These are phyloP conservation scores for Congeria kusceri DNA, from an alignment of 2,888 invertebrate species.

Conservation along the genomic window DNA sequence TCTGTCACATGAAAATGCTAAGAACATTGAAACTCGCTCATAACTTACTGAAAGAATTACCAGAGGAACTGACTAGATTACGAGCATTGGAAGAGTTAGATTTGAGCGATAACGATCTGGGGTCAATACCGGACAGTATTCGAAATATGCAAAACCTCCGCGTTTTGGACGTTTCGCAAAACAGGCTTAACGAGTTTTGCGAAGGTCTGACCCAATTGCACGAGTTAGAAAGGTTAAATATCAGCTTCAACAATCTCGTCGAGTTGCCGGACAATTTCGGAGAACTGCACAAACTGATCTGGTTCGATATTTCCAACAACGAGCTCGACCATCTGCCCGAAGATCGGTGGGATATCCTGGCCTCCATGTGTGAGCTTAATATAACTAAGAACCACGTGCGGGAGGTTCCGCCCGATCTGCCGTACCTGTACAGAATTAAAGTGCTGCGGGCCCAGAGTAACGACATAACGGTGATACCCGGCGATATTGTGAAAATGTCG, in stretches of 20 bases:
- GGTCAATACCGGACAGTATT: constrained; percentile 65
- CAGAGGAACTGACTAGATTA: constrained; percentile 76
- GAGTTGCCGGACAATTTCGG: constrained; percentile 82
- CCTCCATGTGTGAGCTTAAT: constrained; percentile 90
- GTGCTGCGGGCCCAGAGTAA: constrained; percentile 77
- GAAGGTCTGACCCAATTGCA: constrained; percentile 71
- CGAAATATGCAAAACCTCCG: constrained; percentile 78
- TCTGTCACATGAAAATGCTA: constrained; percentile 77
- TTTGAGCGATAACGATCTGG: constrained; percentile 75
- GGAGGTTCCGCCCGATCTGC: constrained; percentile 87
- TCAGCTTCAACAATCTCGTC: constrained; percentile 80
- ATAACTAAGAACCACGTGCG: constrained; percentile 92
- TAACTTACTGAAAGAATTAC: constrained; percentile 75
- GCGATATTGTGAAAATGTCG: constrained; percentile 82
- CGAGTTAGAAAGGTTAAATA: constrained; percentile 76
- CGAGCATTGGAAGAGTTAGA: constrained; percentile 76
- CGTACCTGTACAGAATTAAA: constrained; percentile 80
- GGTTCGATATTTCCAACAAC: constrained; percentile 81
- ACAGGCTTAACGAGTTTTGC: constrained; percentile 86
- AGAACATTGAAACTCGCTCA: constrained; percentile 74
- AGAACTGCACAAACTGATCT: constrained; percentile 77
- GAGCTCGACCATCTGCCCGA: constrained; percentile 79
- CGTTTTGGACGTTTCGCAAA: constrained; percentile 89
- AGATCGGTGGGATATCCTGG: constrained; percentile 90
- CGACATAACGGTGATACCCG: constrained; percentile 78